These are phyloP conservation scores for Ectemnius lituratus DNA, from an alignment of 2,888 invertebrate species.

Conservation along the genomic window DNA sequence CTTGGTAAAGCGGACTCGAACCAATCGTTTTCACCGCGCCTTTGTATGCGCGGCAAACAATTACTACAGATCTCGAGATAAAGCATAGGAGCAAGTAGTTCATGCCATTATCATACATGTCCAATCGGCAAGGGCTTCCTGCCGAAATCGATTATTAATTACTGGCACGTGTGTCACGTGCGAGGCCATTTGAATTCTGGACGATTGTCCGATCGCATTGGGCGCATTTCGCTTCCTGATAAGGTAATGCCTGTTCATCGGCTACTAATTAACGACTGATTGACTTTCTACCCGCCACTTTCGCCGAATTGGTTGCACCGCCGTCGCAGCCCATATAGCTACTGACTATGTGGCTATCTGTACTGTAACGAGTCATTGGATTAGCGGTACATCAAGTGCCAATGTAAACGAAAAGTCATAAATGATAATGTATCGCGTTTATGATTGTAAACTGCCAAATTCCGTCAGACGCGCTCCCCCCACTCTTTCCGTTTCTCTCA, in stretches of 20 bases:
- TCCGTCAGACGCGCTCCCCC: too few species aligned
- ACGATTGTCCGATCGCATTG: constrained; percentile 46
- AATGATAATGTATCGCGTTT: too few species aligned
- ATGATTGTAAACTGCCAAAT: too few species aligned
- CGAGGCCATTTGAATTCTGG: constrained; percentile 48
- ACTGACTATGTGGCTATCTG: too few species aligned
- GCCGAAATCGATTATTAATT: constrained; percentile 59
- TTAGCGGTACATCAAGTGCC: too few species aligned
- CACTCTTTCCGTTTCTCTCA: too few species aligned
- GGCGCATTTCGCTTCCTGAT: constrained; percentile 52
- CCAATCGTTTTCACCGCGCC: not conserved
- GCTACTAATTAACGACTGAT: constrained; percentile 65
- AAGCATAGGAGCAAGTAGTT: constrained; percentile 40
- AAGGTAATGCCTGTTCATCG: constrained; percentile 59
- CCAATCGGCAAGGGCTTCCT: constrained; percentile 52
- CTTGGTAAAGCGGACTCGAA: too few species aligned
- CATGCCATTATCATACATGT: constrained; percentile 47
- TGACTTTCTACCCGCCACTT: constrained; percentile 43
- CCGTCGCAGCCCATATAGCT: constrained; percentile 26
- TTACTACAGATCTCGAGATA: constrained; percentile 39
- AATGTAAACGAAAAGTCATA: too few species aligned
- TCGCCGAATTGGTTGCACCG: constrained; percentile 39
- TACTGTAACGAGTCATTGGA: too few species aligned
- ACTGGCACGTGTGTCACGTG: constrained; percentile 54
- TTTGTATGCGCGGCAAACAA: constrained; percentile 20